These are phyloP conservation scores for Pantherophis vulpinus DNA, from an alignment of 2,797 vertebrate genomes.

Conservation along the genomic window DNA sequence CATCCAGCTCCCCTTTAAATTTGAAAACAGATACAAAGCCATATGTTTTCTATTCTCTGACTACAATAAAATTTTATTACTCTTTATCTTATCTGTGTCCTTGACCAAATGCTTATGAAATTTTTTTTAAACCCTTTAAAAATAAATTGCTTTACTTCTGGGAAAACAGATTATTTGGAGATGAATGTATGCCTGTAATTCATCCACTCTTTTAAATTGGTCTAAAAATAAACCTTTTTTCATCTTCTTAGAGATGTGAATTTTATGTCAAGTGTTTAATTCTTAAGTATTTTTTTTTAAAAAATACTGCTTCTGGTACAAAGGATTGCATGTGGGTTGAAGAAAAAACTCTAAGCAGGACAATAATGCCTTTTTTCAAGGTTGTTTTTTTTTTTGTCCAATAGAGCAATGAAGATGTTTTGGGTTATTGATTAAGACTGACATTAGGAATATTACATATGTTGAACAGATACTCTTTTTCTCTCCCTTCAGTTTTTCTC, in stretches of 20 bases:
- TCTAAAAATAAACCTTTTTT: not conserved
- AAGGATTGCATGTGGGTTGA: not conserved
- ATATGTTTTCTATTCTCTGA: constrained; percentile 5
- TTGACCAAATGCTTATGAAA: not conserved
- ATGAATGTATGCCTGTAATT: not conserved
- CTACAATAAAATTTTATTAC: not conserved
- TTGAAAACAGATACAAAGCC: not conserved
- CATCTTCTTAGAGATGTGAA: not conserved
- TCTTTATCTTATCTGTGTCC: constrained; percentile 8
- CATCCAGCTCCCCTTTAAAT: not conserved
- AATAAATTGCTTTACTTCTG: not conserved
- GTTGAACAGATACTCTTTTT: not conserved
- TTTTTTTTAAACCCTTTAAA: not conserved
- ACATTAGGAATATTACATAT: not conserved
- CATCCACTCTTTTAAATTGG: not conserved
- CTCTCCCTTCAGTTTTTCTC: not conserved
- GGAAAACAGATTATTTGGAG: not conserved
- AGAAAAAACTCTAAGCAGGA: not conserved
- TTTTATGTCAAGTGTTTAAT: not conserved
- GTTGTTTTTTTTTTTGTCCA: not conserved
- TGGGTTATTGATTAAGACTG: not conserved
- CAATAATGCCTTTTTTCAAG: not conserved
- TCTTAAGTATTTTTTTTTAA: not conserved
- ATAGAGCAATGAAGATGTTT: not conserved
- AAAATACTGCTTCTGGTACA: not conserved